phyloP scores from a whole-genome alignment of 2,797 vertebrate species.

The Tapera naevia region DNA sequence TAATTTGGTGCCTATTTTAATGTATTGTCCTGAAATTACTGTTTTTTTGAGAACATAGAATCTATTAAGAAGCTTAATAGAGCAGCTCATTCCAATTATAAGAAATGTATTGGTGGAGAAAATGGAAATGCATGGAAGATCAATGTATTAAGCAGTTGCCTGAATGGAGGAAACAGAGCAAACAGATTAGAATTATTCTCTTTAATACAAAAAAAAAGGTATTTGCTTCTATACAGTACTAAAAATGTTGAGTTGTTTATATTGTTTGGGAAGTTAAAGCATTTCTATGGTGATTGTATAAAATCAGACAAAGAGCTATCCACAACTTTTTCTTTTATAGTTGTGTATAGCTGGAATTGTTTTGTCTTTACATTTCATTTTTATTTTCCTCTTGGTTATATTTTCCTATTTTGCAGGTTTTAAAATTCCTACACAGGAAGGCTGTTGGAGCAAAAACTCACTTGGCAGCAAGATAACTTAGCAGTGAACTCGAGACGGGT shows the following conservation, averaged over 20 bases:
- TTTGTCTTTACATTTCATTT: neutral
- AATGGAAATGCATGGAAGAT: conserved; percentile 57
- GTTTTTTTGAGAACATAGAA: conserved; percentile 47
- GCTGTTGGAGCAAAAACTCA: neutral
- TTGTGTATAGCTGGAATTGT: neutral
- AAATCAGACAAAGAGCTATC: neutral
- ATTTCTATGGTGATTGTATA: neutral
- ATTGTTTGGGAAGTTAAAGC: neutral
- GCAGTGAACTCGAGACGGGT: neutral
- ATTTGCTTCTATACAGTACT: neutral
- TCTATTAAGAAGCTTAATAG: conserved; percentile 67
- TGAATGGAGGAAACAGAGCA: conserved; percentile 22
- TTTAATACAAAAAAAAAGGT: neutral
- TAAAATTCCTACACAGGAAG: neutral
- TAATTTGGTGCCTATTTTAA: conserved; percentile 62
- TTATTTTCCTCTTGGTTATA: neutral
- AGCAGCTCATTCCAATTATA: conserved; percentile 65
- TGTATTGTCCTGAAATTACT: conserved; percentile 46
- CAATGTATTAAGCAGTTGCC: conserved; percentile 17
- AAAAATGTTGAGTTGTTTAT: neutral
- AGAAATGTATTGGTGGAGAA: conserved; percentile 45
- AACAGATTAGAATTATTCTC: conserved; percentile 13
- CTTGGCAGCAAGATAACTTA: neutral
- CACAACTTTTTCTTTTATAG: neutral
- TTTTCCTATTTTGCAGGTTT: neutral